Evolutionary conservation across 1,140 invertebrate genomes (phyloP), one percentile per base, ranked within the genome.

Genomic region (Drosophila pallidifrons): DNA sequence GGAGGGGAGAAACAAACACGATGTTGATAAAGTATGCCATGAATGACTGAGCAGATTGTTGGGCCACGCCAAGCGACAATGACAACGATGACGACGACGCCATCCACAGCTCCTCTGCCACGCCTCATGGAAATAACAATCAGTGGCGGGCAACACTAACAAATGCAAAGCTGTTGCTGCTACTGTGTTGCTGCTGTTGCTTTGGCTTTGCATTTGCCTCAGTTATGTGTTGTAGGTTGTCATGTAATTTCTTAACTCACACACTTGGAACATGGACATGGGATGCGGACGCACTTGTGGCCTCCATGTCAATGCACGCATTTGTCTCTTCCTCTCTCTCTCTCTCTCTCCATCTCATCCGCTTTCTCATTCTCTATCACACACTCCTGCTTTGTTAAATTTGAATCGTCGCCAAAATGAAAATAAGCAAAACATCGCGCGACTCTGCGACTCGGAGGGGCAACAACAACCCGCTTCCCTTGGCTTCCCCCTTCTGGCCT

Each of bases 1-100:
- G 11, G 5, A 4, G 28, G 16, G 25, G 4, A 15, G 7, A 38
- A 38, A 38, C 35, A 8, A 11, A 16, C 32, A 54, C 6, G 55
- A 59, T 52, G 77, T 55, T 88, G 73, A 88, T 88, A 87, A 87
- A 87, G 85, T 89, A 83, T 83, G 83, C 83, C 85, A 89, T 88
- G 83, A 88, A 88, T 88, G 85, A 60, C 83, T 89, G 83, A 88
- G 59, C 83, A 88, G 85, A 67, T 88, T 89, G 80, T 47, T 30
- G 13, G 75, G 76, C 68, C 67, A 51, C 55, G 54, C 69, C 81
- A 69, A 54, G 66, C 47, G 57, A 70, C 67, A 70, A 70, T 69
- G 65, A 54, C 57, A 25, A 41, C 72, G 32, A 32, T 35, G 64
- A 70, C 66, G 61, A 69, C 72, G 25, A 32, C 28, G 64, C 58